Base-by-base conservation (phyloP, 1,140 invertebrate species). In the Drosophila nigromelanica region DNA sequence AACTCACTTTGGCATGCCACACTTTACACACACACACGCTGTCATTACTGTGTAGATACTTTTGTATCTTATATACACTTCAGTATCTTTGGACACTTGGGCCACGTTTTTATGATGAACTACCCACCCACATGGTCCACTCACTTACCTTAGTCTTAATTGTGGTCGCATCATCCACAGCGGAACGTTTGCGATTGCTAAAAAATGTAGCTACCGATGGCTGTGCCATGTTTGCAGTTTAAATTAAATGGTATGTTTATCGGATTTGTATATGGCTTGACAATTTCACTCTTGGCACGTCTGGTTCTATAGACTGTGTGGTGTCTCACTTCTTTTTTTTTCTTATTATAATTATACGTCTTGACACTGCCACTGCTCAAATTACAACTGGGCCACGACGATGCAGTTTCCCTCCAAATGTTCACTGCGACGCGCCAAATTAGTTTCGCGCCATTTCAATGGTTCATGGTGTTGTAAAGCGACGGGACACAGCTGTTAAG, bases 181-280 rank as follows among this genome's bases (percentile, higher is more conserved):
- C 95, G 51, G 93, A 93, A 70, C 95, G 93, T 91, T 96, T 96
- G 83, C 95, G 93, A 73, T 94, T 94, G 91, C 94, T 94, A 91
- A 95, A 96, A 92, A 93, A 96, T 74, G 93, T 93, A 66, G 95
- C 94, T 64, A 96, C 93, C 42, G 94, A 95, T 72, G 94, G 95
- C 91, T 96, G 95, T 60, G 95, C 94, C 95, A 96, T 96, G 51
- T 66, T 72, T 76, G 69, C 45, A 62, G 73, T 66, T 80, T 73
- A 27, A 48, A 63, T 59, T 71, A 47, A 40, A 37, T 55, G 42
- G n/a, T 68, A 61, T 54, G 40, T 18, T 62, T 61, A 70, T 71
- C 43, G 43, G 43, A n/a, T 67, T 50, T 61, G 45, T 54, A 66
- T 52, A 42, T 73, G 40, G 76, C 21, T 61, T 40, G 15, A 64